Conservation (phyloP, 2,888 invertebrate species). For the Gymnocheta viridis region DNA sequence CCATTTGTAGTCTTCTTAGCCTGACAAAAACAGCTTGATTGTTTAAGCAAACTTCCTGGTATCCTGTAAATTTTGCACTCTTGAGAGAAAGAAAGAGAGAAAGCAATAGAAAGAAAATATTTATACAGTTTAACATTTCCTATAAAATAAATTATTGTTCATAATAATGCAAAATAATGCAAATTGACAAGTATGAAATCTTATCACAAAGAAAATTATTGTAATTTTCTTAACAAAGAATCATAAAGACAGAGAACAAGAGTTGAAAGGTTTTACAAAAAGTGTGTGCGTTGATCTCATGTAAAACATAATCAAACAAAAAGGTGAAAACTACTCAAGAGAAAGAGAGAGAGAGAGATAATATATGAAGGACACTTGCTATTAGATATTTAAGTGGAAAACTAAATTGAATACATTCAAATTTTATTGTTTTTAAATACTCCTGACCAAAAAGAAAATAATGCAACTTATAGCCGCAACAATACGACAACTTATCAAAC, state of each 20-base stretch:
- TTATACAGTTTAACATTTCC: too few relatives aligned
- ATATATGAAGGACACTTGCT: not conserved
- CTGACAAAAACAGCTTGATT: not conserved
- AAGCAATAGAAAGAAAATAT: not conserved
- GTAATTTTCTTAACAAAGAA: not conserved
- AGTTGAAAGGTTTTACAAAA: not conserved
- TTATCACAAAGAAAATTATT: slow-evolving; percentile 1
- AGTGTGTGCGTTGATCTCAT: not conserved
- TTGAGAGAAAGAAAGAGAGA: not conserved
- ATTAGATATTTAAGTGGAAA: not conserved
- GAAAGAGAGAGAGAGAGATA: not conserved
- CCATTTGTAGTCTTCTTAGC: too few relatives aligned
- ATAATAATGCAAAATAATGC: not conserved
- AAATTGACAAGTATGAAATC: slow-evolving; percentile 53
- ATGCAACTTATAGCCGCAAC: slow-evolving; percentile 4
- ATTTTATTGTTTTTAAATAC: slow-evolving; percentile 27
- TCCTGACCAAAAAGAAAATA: not conserved
- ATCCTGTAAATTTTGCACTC: slow-evolving; percentile 1
- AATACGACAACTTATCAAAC: slow-evolving; percentile 26
- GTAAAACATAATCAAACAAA: not conserved
- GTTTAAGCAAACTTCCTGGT: not conserved
- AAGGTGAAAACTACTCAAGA: not conserved
- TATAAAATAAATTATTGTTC: not conserved
- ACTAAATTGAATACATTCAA: not conserved
- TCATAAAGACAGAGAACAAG: not conserved